Evolutionary conservation across 2,888 invertebrate genomes (phyloP).

Genomic region (Artemia sp.): DNA sequence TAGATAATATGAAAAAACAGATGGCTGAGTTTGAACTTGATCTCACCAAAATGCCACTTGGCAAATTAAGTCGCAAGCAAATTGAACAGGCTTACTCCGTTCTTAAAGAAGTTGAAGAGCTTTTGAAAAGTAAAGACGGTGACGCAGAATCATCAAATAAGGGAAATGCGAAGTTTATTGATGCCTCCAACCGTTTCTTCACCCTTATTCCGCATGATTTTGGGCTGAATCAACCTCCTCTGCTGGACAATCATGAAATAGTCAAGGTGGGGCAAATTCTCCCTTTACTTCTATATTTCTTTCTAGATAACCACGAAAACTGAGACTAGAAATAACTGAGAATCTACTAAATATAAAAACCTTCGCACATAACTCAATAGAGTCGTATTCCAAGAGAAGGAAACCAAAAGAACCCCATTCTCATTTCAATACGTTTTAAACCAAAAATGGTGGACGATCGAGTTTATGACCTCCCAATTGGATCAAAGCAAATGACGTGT

Average conservation of each 20-base stretch:
- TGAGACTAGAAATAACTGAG: too few species aligned
- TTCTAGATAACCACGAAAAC: too few species aligned
- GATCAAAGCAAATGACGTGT: too few species aligned
- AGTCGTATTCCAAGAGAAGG: too few species aligned
- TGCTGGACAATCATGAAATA: conserved; percentile 54
- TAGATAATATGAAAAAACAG: conserved; percentile 73
- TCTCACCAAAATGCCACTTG: conserved; percentile 92
- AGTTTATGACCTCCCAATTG: too few species aligned
- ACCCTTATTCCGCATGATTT: conserved; percentile 90
- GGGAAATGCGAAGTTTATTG: conserved; percentile 43
- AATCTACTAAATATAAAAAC: too few species aligned
- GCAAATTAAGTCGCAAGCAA: conserved; percentile 79
- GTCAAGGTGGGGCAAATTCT: conserved; percentile 39
- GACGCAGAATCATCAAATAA: conserved; percentile 14
- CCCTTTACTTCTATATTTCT: too few species aligned
- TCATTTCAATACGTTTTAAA: too few species aligned
- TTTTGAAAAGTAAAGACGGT: conserved; percentile 18
- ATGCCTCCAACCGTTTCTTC: conserved; percentile 82
- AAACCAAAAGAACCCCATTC: too few species aligned
- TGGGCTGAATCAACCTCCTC: conserved; percentile 60
- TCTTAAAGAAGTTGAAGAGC: conserved; percentile 48
- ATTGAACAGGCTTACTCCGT: conserved; percentile 68
- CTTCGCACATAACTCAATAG: too few species aligned
- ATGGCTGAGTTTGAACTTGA: conserved; percentile 91
- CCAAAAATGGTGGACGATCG: too few species aligned